Conservation (phyloP, 1,140 invertebrate species). For the Trichomalopsis sarcophagae region DNA sequence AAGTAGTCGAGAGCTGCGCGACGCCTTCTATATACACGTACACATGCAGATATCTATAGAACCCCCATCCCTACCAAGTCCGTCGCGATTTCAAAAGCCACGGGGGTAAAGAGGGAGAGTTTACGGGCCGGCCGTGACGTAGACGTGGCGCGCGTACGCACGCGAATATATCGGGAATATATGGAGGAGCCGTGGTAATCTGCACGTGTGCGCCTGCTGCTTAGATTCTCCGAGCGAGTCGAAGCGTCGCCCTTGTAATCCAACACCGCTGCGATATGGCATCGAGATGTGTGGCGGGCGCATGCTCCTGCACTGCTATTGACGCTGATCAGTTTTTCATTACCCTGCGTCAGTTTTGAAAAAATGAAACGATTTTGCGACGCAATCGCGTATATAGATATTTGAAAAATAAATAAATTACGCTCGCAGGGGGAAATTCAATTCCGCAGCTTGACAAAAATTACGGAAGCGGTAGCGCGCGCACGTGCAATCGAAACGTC, state of each 20-base stretch:
- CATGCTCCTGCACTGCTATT: background rate
- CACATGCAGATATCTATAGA: background rate
- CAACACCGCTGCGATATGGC: background rate
- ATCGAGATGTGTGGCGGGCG: background rate
- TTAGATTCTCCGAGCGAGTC: background rate
- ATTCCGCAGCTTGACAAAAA: background rate
- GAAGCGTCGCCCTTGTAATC: background rate
- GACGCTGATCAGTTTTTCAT: background rate
- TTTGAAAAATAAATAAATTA: background rate
- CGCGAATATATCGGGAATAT: conserved; percentile 32
- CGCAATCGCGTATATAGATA: background rate
- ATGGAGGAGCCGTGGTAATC: conserved; percentile 46
- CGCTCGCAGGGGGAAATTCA: background rate
- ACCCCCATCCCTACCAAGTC: background rate
- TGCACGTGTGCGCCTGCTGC: conserved; percentile 12
- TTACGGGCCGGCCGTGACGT: conserved; percentile 36
- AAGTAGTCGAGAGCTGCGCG: background rate
- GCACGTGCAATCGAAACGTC: conserved; percentile 1
- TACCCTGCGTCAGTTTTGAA: background rate
- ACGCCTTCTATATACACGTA: background rate
- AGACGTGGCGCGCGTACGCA: conserved; percentile 24
- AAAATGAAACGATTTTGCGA: background rate
- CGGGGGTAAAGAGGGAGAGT: background rate
- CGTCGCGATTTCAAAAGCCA: background rate
- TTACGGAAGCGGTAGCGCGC: background rate